Evolutionary conservation across 2,113 vertebrate genomes (phyloP).

Genomic region (Prunella himalayana): DNA sequence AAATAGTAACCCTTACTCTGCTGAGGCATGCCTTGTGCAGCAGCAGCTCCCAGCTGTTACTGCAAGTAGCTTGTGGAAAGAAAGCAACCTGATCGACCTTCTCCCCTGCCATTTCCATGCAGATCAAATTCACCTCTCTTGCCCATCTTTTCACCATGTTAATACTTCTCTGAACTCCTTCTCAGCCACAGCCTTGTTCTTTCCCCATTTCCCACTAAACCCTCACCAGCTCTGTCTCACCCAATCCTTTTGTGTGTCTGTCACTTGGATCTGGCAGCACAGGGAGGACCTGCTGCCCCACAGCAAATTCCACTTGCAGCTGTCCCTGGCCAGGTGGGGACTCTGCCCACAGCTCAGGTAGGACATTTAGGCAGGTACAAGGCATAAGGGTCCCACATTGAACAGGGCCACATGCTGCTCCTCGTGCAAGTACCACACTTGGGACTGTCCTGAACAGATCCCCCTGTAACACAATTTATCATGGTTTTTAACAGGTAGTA

Average conservation of each 20-base stretch:
- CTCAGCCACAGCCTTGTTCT: neutral
- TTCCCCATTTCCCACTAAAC: neutral
- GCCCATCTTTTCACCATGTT: neutral
- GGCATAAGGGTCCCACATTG: accelerated
- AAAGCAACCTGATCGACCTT: neutral
- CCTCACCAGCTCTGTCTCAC: neutral
- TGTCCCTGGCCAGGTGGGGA: neutral
- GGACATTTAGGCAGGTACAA: neutral
- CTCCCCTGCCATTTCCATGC: neutral
- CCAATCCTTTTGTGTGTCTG: neutral
- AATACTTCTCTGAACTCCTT: neutral
- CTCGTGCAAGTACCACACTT: accelerated
- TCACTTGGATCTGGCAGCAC: neutral
- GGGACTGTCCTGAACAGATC: neutral
- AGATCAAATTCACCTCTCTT: neutral
- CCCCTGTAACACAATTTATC: neutral
- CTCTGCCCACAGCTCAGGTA: neutral
- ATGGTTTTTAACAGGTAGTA: neutral
- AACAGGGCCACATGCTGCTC: neutral
- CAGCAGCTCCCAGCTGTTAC: neutral
- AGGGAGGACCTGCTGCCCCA: neutral
- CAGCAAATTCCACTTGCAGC: neutral
- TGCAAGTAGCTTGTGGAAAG: neutral
- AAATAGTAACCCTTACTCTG: neutral
- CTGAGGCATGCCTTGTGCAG: neutral